Evolutionary conservation across 2,797 vertebrate genomes (phyloP).

Genomic region (Yasuhikotakia modesta): DNA sequence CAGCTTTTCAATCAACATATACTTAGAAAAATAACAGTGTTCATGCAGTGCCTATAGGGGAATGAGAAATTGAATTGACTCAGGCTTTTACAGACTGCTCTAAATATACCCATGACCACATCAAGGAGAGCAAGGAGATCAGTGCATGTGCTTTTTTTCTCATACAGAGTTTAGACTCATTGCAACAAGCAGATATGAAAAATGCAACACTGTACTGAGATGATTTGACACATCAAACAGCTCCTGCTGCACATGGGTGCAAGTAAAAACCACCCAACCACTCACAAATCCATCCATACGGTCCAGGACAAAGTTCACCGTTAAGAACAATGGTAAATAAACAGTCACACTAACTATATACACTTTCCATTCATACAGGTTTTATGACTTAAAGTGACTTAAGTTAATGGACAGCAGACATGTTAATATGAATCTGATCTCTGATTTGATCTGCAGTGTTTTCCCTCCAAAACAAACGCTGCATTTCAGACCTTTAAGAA

Average conservation of each 20-base stretch:
- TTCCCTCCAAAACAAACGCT: constrained; percentile 19
- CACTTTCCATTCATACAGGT: not conserved
- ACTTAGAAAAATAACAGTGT: constrained; percentile 59
- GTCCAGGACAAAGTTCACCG: too few species aligned
- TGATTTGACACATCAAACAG: not conserved
- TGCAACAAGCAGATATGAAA: not conserved
- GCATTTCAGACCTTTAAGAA: too few species aligned
- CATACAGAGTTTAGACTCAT: constrained; percentile 14
- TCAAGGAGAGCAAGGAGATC: constrained; percentile 9
- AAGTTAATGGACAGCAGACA: not conserved
- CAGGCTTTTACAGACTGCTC: constrained; percentile 20
- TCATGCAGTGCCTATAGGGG: not conserved
- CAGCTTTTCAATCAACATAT: constrained; percentile 70
- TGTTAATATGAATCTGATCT: too few species aligned
- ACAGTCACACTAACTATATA: not conserved
- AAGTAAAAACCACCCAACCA: not conserved
- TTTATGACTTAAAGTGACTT: not conserved
- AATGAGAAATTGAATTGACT: not conserved
- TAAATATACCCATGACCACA: constrained; percentile 32
- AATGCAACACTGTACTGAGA: not conserved
- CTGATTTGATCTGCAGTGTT: constrained; percentile 2
- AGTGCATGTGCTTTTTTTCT: not conserved
- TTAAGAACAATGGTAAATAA: too few species aligned
- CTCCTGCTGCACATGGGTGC: not conserved
- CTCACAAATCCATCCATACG: too few species aligned